Percentiles rank a stretch among this genome's conserved stretches.
Evolutionary conservation across 2,113 vertebrate species (phyloP).

Genomic region (Actenoides hombroni): DNA sequence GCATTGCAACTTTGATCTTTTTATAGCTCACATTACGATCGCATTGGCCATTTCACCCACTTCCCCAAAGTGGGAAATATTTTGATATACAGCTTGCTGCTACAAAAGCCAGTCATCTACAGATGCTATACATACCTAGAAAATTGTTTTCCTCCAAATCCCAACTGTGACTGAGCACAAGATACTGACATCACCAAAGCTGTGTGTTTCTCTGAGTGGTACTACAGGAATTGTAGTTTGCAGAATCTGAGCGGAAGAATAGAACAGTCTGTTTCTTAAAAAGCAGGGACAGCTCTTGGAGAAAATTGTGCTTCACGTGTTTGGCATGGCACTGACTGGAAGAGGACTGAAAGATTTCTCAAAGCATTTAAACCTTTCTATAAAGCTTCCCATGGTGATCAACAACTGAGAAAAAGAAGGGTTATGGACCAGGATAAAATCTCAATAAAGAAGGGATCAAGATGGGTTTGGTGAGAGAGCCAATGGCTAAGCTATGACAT

Average conservation of each 20-base stretch:
- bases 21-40: slow-evolving; percentile 72
- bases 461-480: background rate
- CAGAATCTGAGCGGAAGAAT: background rate
- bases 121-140: slow-evolving; percentile 34
- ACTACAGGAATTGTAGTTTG: slow-evolving; percentile 37
- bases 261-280: background rate
- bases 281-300: background rate
- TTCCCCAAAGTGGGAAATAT: slow-evolving; percentile 73
- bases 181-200: slow-evolving; percentile 2
- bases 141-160: slow-evolving; percentile 45
- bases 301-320: background rate
- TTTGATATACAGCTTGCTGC: slow-evolving; percentile 68
- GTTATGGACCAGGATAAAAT: background rate
- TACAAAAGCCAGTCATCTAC: slow-evolving; percentile 57
- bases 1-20: slow-evolving; percentile 75
- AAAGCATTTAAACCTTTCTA: background rate
- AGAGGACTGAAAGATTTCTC: background rate
- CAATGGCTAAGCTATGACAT: background rate
- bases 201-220: slow-evolving; percentile 27
- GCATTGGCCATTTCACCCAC: slow-evolving; percentile 70
- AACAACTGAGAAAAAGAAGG: background rate
- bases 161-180: background rate
- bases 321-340: background rate
- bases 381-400: background rate
- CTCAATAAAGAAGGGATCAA: background rate